Evolutionary conservation across 2,797 vertebrate genomes (phyloP), one percentile per base, ranked within the genome.

Genomic region (Holocentrus rufus): DNA sequence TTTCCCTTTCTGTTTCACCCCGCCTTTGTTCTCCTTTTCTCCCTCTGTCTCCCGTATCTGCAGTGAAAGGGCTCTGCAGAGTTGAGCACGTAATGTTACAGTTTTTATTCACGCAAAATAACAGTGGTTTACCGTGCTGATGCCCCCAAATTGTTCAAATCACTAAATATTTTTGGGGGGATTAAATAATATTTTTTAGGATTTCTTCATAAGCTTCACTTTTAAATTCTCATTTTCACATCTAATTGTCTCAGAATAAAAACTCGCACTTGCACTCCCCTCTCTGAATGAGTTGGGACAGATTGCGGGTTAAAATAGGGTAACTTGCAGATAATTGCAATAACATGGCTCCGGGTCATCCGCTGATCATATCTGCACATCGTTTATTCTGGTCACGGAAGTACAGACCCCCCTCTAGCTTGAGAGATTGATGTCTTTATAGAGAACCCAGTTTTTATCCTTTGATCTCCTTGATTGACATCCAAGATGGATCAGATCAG

Each of bases 381-480:
- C 7, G 3, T 81, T 76, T 57, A 87, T 86, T 87, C 76, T 60
- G 59, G 79, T 80, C 84, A 84, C 68, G 17, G 47, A 65, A 6
- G 23, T 36, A 46, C 68, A 86, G 47, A 34, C 34, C 80, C 31
- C 57, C 68, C 74, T 27, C 31, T 11, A 14, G 39, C 68, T 49
- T 67, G 57, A 3, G 2, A 68, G 30, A 57, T 39, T 74, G 62
- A 69, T 65, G 81, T 77, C 86, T 86, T 79, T 42, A 84, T 62
- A 63, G 68, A 66, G 42, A 58, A 68, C 61, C 57, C 52, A 58
- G 63, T 25, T 68, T 69, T 85, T 73, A 81, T 81, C 74, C 74
- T 70, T 81, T 84, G 76, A 86, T 89, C 68, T 68, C 65, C 44
- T 70, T 72, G 50, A 85, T 75, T 81, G 83, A 83, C 74, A 82